Conservation (phyloP, 2,113 vertebrate genomes). For the Eolophus roseicapilla region DNA sequence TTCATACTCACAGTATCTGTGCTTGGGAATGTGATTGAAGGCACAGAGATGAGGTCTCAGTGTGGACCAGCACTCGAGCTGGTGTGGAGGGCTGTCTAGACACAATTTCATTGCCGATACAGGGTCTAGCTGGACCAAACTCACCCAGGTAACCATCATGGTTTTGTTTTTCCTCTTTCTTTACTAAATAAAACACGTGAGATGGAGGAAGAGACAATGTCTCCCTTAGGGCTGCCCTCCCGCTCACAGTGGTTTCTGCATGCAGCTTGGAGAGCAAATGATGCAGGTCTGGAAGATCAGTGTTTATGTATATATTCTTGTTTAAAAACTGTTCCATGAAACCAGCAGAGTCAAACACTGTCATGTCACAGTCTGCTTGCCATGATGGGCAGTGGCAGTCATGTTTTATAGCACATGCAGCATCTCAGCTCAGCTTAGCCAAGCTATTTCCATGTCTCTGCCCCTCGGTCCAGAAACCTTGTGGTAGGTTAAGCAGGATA, state of each 20-base stretch:
- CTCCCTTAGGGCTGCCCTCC: neutral
- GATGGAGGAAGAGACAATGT: neutral
- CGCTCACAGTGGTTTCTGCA: neutral
- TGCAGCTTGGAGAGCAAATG: neutral
- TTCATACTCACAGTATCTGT: rapidly evolving
- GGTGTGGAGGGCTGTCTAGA: neutral
- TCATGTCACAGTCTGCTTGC: neutral
- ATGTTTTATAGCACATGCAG: rapidly evolving
- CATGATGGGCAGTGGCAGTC: rapidly evolving
- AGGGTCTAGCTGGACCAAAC: neutral
- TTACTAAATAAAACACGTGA: rapidly evolving
- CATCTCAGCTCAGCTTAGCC: neutral
- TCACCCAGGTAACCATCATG: neutral
- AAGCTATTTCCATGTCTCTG: neutral
- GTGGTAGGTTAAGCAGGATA: slow-evolving; percentile 20
- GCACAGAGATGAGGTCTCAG: neutral
- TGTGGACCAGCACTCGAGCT: neutral
- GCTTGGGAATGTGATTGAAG: neutral
- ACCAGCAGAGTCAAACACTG: neutral
- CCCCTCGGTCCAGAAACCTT: neutral
- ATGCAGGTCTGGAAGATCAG: neutral
- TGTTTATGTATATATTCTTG: neutral
- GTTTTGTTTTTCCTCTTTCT: neutral
- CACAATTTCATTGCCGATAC: rapidly evolving
- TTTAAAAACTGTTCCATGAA: neutral